Conservation (phyloP, 1,140 invertebrate genomes). For the Nomia melanderi region DNA sequence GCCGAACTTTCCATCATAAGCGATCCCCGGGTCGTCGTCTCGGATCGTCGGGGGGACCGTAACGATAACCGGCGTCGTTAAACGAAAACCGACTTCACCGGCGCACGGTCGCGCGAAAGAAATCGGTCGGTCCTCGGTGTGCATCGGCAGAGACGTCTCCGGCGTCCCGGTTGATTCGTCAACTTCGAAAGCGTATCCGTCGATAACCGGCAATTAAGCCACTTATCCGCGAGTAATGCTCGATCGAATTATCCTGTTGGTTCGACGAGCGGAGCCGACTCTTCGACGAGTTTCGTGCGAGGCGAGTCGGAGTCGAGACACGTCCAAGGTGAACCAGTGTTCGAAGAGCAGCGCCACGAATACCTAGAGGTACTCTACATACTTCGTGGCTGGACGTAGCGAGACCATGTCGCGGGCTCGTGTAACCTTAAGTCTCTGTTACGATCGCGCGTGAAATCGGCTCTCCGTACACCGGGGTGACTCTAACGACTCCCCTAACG, state of each 20-base stretch:
- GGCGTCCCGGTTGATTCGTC: not conserved
- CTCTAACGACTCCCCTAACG: too few relatives aligned
- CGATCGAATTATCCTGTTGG: conserved; percentile 42
- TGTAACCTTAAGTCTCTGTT: conserved; percentile 48
- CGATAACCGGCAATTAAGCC: not conserved
- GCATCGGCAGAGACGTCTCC: not conserved
- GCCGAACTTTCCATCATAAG: too few relatives aligned
- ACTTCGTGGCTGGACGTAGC: conserved; percentile 41
- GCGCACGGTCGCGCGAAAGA: too few relatives aligned
- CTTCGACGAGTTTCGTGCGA: conserved; percentile 49
- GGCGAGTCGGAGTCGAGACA: conserved; percentile 64
- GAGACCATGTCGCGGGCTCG: conserved; percentile 29
- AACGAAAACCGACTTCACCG: too few relatives aligned
- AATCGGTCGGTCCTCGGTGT: too few relatives aligned
- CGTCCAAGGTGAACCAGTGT: conserved; percentile 77
- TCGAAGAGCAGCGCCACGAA: conserved; percentile 64
- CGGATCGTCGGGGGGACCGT: too few relatives aligned
- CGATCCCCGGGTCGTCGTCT: too few relatives aligned
- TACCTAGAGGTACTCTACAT: conserved; percentile 64
- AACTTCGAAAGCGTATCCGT: not conserved
- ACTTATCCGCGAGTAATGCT: conserved; percentile 4
- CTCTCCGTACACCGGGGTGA: not conserved
- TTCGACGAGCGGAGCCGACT: conserved; percentile 40
- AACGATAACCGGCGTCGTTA: too few relatives aligned
- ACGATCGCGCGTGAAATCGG: conserved; percentile 13